phyloP scores from a whole-genome alignment of 2,797 vertebrate species.

The Anableps anableps region DNA sequence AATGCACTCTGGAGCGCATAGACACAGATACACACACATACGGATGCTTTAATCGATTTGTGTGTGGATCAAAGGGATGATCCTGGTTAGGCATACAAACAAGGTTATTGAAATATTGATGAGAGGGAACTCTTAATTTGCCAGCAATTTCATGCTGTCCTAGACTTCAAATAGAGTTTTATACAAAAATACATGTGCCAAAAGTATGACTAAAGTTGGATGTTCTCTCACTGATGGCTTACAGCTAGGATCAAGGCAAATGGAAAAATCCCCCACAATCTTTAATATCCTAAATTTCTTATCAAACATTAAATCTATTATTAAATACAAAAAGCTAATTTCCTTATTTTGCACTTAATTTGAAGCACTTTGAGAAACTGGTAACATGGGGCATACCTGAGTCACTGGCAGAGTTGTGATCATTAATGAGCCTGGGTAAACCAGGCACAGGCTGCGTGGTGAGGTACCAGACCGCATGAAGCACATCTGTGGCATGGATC shows the following conservation, averaged over 20 bases:
- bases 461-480: slow-evolving; percentile 98
- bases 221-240: slow-evolving; percentile 44
- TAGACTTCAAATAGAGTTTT: slow-evolving; percentile 70
- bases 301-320: slow-evolving; percentile 18
- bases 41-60: slow-evolving; percentile 62
- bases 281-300: slow-evolving; percentile 15
- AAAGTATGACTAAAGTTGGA: slow-evolving; percentile 56
- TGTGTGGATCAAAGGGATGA: slow-evolving; percentile 72
- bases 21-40: slow-evolving; percentile 8
- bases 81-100: slow-evolving; percentile 66
- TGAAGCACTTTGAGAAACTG: not conserved
- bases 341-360: slow-evolving; percentile 11
- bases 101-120: slow-evolving; percentile 69
- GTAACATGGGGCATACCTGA: slow-evolving; percentile 82
- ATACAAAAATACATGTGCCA: slow-evolving; percentile 48
- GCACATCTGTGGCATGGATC: slow-evolving; percentile 97
- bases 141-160: slow-evolving; percentile 72
- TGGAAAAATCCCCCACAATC: not conserved
- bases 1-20: slow-evolving; percentile 11
- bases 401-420: slow-evolving; percentile 90
- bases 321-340: not conserved
- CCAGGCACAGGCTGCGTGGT: slow-evolving; percentile 95
- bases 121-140: slow-evolving; percentile 70
- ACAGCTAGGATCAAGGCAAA: slow-evolving; percentile 42
- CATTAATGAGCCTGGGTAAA: slow-evolving; percentile 87